Percentiles rank a stretch among this genome's conserved stretches.
Conservation (phyloP, 2,888 invertebrate genomes). For the Dasypogon diadema region DNA sequence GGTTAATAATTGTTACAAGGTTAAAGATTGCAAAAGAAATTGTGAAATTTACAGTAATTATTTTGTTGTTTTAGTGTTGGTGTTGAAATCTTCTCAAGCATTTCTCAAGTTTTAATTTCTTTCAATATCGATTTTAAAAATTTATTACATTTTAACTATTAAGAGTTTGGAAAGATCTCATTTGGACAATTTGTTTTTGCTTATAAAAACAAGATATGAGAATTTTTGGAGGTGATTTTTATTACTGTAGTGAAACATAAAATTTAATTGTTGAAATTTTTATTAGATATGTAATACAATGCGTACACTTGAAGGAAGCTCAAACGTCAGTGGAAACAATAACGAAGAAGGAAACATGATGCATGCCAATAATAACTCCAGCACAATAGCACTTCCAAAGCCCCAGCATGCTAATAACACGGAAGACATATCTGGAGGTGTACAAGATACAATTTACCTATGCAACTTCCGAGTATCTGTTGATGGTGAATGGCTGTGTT, state of each 20-base stretch:
- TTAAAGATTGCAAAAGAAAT: slow-evolving; percentile 7
- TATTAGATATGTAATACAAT: slow-evolving; percentile 42
- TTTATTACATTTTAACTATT: slow-evolving; percentile 8
- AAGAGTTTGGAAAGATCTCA: background rate
- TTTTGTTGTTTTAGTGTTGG: background rate
- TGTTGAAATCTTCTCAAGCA: background rate
- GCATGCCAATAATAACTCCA: slow-evolving; percentile 62
- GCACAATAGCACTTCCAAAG: slow-evolving; percentile 66
- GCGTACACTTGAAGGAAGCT: slow-evolving; percentile 49
- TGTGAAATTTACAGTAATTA: background rate
- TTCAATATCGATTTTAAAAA: slow-evolving; percentile 34
- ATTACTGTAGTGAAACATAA: background rate
- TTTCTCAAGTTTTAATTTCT: too few species aligned
- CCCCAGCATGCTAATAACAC: slow-evolving; percentile 68
- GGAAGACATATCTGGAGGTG: slow-evolving; percentile 72
- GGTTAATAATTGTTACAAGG: slow-evolving; percentile 34
- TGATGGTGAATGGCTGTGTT: slow-evolving; percentile 96
- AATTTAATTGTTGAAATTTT: background rate
- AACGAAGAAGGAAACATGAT: slow-evolving; percentile 58
- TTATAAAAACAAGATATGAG: slow-evolving; percentile 1
- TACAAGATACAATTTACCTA: slow-evolving; percentile 95
- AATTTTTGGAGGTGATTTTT: slow-evolving; percentile 8
- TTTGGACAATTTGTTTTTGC: too few species aligned
- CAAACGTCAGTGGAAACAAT: slow-evolving; percentile 54
- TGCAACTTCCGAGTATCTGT: slow-evolving; percentile 98